Base-by-base conservation (phyloP, 2,888 invertebrate species). In the Dendrolimus pini region DNA sequence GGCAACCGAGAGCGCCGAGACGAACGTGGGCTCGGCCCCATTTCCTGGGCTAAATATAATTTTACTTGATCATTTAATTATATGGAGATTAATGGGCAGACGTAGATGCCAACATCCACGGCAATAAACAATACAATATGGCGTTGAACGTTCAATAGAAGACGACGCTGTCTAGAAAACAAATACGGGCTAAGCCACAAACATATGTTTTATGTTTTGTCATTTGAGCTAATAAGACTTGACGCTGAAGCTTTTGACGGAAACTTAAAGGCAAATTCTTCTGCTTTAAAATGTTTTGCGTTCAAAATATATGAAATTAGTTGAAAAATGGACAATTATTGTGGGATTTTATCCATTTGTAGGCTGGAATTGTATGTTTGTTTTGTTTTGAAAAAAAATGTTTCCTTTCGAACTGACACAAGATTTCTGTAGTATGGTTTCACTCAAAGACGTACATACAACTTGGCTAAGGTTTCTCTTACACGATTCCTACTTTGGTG, bases 41-140 rank as follows among this genome's bases (percentile, higher is more conserved):
- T 88, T 89, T 87, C 81, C 82, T 80, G 75, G 66, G 85, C 88
- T 89, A 89, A 87, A 89, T 88, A 88, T 89, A 89, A 83, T 83
- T 85, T 89, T 82, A 83, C 86, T 89, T 88, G 88, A 89, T 89
- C 88, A 87, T 89, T 87, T 89, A 86, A 89, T 89, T 89, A 89
- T 88, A 87, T 88, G 82, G 83, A 89, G 89, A 89, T 89, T 85
- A 89, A 89, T 89, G 81, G 82, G 76, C 77, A 74, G 77, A 76
- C 72, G 77, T 75, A 74, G 81, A 85, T 82, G 87, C 83, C 84
- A 85, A 83, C 83, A 76, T 83, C 79, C 68, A 75, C 80, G 82
- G 81, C 83, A 85, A 81, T 83, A 86, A 82, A 83, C 77, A 78
- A 75, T 76, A 82, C 63, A 63, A 63, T 65, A 67, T 65, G 64